Base-by-base conservation (phyloP, 2,113 vertebrate genomes). In the Serinus canaria region DNA sequence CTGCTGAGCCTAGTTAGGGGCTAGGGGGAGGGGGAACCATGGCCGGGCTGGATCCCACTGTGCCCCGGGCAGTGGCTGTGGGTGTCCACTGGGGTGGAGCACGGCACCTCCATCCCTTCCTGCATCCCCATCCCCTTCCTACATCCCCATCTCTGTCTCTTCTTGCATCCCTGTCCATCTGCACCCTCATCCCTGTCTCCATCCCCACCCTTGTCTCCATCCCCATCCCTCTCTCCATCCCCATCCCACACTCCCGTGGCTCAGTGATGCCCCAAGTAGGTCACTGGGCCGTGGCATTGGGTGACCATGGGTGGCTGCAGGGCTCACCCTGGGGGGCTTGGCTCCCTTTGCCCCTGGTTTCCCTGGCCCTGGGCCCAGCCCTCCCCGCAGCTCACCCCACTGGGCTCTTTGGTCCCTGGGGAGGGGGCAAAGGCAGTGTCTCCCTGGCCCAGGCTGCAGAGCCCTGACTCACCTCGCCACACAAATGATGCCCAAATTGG, bases 271-370 rank as follows among this genome's bases (percentile, higher is more conserved):
- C 55, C 62, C 52, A 96, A 95, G 95, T 93, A 91, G 94, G 96
- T 97, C 94, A 96, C 39, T 92, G 95, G 92, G 93, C 94, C 49
- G 70, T 12, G 59, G 63, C 53, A 87, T 69, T 9, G 55, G 69
- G 75, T 39, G 31, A 69, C 62, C 1, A 6, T 17, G 22, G 15
- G 52, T 1, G 5, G 63, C 52, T 11, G 37, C 76, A 49, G 43
- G 24, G 6, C 25, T 62, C 0, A 0, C 35, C 9, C n/a, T 2
- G 9, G 43, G 80, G 50, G 62, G 8, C 15, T 67, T 39, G 41
- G 37, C 17, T 67, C 39, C 78, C n/a, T 35, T 41, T 62, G 7
- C 7, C 55, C 62, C n/a, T 10, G 46, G 23, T 17, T 59, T 7
- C 20, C 62, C 52, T 6, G 8, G 8, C 39, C 60, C n/a, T 24